Evolutionary conservation across 2,113 vertebrate species (phyloP).

Genomic region (Entelurus aequoreus): DNA sequence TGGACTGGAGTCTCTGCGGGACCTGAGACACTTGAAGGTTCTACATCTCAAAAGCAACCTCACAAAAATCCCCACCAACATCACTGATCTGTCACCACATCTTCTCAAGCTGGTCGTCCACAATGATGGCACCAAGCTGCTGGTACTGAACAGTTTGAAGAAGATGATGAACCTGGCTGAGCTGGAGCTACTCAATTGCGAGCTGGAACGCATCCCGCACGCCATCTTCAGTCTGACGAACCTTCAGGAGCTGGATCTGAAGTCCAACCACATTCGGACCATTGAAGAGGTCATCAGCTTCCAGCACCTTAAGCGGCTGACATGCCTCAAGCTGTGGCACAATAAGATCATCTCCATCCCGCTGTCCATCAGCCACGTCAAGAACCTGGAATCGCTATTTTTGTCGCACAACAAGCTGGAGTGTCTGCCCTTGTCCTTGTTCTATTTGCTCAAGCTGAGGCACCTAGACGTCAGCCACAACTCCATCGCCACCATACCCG

Average conservation of each 20-base stretch:
- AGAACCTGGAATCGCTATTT: conserved; percentile 91
- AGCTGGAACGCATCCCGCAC: conserved; percentile 95
- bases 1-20: conserved; percentile 91
- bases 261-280: conserved; percentile 95
- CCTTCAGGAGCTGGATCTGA: conserved; percentile 94
- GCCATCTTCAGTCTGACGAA: conserved; percentile 96
- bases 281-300: conserved; percentile 99
- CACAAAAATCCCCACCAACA: conserved; percentile 96
- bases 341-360: conserved; percentile 96
- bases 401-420: conserved; percentile 97
- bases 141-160: conserved; percentile 96
- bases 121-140: conserved; percentile 94
- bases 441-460: conserved; percentile 90
- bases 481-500: conserved; percentile 80
- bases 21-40: conserved; percentile 88
- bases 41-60: conserved; percentile 97
- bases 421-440: conserved; percentile 83
- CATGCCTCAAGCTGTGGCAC: conserved; percentile 96
- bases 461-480: conserved; percentile 93
- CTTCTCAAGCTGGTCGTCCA: conserved; percentile 90
- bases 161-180: conserved; percentile 96
- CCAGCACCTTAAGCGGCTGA: conserved; percentile 94
- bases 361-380: conserved; percentile 88
- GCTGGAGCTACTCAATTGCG: conserved; percentile 93
- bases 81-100: conserved; percentile 93